A percentile compares a stretch with the other conserved stretches of the same genome.
Conservation (phyloP, 2,888 invertebrate species). For the Catocala nupta region DNA sequence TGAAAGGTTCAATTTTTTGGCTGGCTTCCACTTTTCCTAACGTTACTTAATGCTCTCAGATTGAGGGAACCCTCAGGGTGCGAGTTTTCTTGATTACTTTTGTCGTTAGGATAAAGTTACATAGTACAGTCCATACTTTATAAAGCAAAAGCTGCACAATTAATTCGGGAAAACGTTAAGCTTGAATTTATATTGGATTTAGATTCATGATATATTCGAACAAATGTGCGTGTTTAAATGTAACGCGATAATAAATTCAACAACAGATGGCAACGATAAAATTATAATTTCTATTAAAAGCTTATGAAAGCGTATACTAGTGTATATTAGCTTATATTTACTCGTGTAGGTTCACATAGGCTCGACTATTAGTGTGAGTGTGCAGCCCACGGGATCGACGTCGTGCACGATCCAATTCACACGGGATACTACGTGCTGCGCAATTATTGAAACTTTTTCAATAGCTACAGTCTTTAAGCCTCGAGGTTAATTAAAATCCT, state of each 20-base stretch:
- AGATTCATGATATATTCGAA: no score
- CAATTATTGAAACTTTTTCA: constrained; percentile 72
- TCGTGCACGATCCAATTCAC: constrained; percentile 59
- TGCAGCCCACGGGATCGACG: constrained; percentile 48
- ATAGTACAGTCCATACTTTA: no score
- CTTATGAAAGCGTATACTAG: constrained; percentile 20
- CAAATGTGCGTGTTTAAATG: background rate
- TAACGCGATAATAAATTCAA: constrained; percentile 4
- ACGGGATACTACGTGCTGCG: constrained; percentile 44
- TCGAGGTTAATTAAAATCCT: constrained; percentile 41
- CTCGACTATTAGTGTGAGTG: constrained; percentile 30
- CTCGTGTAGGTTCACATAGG: constrained; percentile 12
- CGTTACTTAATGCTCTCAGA: no score
- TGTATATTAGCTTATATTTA: constrained; percentile 22
- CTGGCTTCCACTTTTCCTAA: no score
- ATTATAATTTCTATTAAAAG: constrained; percentile 27
- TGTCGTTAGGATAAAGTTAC: no score
- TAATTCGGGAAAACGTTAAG: no score
- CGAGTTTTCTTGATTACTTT: no score
- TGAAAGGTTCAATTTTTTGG: no score
- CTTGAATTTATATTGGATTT: no score
- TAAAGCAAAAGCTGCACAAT: no score
- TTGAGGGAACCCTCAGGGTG: no score
- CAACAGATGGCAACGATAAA: constrained; percentile 11
- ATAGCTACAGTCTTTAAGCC: constrained; percentile 52